These are phyloP conservation scores for Therioaphis trifolii DNA, from an alignment of 2,888 invertebrate genomes.

Conservation along the genomic window DNA sequence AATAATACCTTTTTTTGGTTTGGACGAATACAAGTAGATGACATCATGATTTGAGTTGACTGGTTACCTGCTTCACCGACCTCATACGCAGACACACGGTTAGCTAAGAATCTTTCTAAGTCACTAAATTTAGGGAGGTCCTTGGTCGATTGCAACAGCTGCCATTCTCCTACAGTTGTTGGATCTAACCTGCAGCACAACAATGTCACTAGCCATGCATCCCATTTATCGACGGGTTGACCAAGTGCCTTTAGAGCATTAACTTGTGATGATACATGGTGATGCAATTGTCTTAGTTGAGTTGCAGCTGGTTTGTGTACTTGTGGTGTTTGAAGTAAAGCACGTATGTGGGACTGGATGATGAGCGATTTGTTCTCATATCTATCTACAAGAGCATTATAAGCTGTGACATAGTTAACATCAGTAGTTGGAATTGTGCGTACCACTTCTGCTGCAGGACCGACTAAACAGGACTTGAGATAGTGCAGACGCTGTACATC, in stretches of 20 bases:
- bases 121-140: neutral
- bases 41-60: neutral
- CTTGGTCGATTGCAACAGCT: neutral
- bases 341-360: neutral
- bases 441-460: neutral
- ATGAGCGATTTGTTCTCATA: conserved; percentile 29
- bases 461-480: neutral
- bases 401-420: neutral
- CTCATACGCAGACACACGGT: neutral
- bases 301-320: neutral
- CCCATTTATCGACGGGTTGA: neutral
- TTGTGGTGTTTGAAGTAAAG: conserved; percentile 19
- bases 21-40: neutral
- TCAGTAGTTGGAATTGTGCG: neutral
- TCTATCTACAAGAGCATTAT: neutral
- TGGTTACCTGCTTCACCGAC: conserved; percentile 6
- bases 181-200: neutral
- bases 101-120: neutral
- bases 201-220: neutral
- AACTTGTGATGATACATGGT: conserved; percentile 7
- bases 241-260: neutral
- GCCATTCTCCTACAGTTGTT: neutral
- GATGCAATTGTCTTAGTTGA: neutral
- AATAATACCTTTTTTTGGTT: conserved; percentile 11
- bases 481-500: neutral